Evolutionary conservation across 2,113 vertebrate species (phyloP), one percentile per base, ranked within the genome.

Genomic region (Gobius niger): DNA sequence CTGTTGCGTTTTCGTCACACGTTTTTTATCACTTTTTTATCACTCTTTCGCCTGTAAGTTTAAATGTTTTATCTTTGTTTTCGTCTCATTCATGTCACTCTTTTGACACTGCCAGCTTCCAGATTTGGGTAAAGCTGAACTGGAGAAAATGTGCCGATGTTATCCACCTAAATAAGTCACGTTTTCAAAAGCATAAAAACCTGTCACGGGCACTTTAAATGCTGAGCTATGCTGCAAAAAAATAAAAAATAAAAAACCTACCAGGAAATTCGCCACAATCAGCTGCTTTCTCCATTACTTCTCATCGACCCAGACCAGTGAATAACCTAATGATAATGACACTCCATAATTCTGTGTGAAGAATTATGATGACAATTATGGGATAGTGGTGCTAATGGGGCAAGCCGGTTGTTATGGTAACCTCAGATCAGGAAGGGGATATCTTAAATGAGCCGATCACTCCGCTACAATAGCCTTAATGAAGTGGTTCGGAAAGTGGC

Each of bases 351-450:
- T 60, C 40, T 42, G 14, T n/a, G 9, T 60, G 40, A 60, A 44
- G 40, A 60, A 10, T 60, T 60, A 60, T 16, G 57, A 60, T 7
- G 57, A 60, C 34, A 60, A 60, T 60, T 60, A 60, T 16, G 47
- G 57, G 73, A 47, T 73, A 85, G 78, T 16, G 54, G 64, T 51
- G 76, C 73, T 70, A 76, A 65, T 73, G 82, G 87, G 85, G 81
- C 74, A 82, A 75, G 59, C 62, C 76, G 72, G 92, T 93, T 92
- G 88, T 91, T 88, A 93, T 93, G 89, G 92, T 82, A 88, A 92
- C 91, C 49, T 78, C 68, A 78, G 81, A 90, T 90, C 81, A 85
- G 73, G 81, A 81, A 78, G 68, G 70, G 73, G 90, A 86, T 78
- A 82, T 78, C 74, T 87, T 83, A 85, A 87, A 88, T 85, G 84